phyloP scores from a whole-genome alignment of 2,113 vertebrate genomes.

The Hippocampus mohnikei region DNA sequence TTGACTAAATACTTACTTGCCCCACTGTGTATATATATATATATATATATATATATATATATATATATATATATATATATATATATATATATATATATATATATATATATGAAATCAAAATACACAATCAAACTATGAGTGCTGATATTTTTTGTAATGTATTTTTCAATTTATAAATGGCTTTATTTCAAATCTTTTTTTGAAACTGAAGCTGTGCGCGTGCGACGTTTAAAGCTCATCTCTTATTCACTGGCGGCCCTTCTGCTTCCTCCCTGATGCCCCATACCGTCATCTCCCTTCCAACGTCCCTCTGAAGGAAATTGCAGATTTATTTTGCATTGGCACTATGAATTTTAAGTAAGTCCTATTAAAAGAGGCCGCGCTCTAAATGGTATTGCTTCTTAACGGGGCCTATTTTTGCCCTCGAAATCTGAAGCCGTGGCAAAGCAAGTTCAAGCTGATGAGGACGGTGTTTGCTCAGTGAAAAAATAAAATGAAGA shows the following conservation, averaged over 20 bases:
- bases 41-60: too few species aligned
- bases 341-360: conserved; percentile 80
- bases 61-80: too few species aligned
- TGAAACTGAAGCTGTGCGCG: too few species aligned
- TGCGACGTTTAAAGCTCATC: conserved; percentile 74
- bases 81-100: too few species aligned
- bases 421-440: conserved; percentile 42
- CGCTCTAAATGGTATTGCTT: conserved; percentile 67
- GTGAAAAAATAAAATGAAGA: neutral
- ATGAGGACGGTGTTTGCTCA: neutral
- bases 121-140: neutral
- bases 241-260: conserved; percentile 73
- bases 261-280: conserved; percentile 45
- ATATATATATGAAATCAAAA: too few species aligned
- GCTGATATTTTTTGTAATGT: neutral
- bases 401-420: conserved; percentile 54
- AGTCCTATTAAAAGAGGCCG: conserved; percentile 68
- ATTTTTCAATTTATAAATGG: neutral
- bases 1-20: too few species aligned
- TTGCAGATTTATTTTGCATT: conserved; percentile 80
- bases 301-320: conserved; percentile 63
- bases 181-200: neutral
- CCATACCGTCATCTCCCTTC: conserved; percentile 55
- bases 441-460: conserved; percentile 30
- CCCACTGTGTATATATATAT: too few species aligned